Evolutionary conservation across 1,140 invertebrate genomes (phyloP).

Genomic region (Drosophila erecta): DNA sequence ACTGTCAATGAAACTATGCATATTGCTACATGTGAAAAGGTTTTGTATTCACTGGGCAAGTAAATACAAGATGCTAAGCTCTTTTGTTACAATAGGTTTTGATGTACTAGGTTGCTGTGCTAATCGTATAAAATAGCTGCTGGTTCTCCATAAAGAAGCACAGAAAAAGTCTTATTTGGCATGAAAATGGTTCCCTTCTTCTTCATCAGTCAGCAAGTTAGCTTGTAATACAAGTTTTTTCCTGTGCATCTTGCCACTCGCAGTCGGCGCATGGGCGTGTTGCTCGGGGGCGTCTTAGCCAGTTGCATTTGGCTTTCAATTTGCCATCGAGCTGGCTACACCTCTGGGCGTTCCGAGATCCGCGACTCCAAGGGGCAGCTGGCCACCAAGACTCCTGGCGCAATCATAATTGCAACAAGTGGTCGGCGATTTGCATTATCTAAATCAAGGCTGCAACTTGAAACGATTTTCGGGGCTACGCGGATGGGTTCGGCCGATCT

Average conservation of each 20-base stretch:
- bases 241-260: slow-evolving; percentile 1
- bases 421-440: slow-evolving; percentile 31
- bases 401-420: slow-evolving; percentile 69
- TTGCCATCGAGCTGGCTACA: slow-evolving; percentile 66
- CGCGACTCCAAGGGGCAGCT: slow-evolving; percentile 31
- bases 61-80: too few relatives aligned
- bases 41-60: not conserved
- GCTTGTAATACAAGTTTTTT: not conserved
- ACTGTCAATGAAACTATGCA: not conserved
- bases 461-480: slow-evolving; percentile 2
- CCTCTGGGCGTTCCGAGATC: slow-evolving; percentile 68
- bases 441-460: slow-evolving; percentile 32
- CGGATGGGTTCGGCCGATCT: slow-evolving; percentile 16
- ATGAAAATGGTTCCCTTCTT: too few relatives aligned
- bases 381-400: slow-evolving; percentile 21
- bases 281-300: slow-evolving; percentile 65
- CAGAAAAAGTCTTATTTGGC: too few relatives aligned
- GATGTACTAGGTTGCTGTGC: too few relatives aligned
- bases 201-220: too few relatives aligned
- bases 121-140: too few relatives aligned
- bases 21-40: not conserved
- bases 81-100: too few relatives aligned
- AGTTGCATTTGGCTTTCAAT: slow-evolving; percentile 69
- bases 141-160: too few relatives aligned
- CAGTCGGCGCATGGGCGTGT: slow-evolving; percentile 50